Conservation (phyloP, 2,888 invertebrate species). For the Serripes groenlandicus region DNA sequence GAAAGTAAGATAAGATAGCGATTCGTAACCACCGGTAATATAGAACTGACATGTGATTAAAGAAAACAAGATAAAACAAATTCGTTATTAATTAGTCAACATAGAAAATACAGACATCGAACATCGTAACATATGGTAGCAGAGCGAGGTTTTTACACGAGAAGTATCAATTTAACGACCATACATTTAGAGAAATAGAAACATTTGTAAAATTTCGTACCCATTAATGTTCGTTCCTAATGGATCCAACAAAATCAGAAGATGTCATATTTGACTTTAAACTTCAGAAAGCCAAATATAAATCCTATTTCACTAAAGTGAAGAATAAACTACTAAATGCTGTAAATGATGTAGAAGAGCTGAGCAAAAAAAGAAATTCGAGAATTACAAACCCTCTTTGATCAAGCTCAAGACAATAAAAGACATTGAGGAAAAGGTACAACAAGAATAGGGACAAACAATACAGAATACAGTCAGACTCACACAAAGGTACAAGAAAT, state of each 20-base stretch:
- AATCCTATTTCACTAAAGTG: slow-evolving; percentile 1
- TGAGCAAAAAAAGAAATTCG: not conserved
- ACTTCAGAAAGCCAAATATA: not conserved
- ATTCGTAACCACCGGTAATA: no score
- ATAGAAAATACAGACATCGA: no score
- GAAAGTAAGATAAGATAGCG: no score
- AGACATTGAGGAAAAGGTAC: not conserved
- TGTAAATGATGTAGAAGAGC: not conserved
- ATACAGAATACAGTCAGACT: not conserved
- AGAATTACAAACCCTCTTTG: not conserved
- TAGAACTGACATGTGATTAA: no score
- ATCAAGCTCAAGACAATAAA: not conserved
- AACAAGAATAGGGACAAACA: not conserved
- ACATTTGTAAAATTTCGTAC: no score
- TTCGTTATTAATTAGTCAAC: no score
- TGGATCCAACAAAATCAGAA: not conserved
- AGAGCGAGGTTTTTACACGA: not conserved
- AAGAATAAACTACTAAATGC: slow-evolving; percentile 1
- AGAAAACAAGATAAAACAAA: no score
- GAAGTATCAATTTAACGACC: not conserved
- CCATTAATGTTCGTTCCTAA: no score
- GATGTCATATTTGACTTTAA: slow-evolving; percentile 4
- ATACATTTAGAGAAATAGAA: no score
- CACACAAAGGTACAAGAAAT: not conserved
- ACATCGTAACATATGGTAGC: not conserved